Evolutionary conservation across 2,888 invertebrate genomes (phyloP).

Genomic region (Ormyrus thymus): DNA sequence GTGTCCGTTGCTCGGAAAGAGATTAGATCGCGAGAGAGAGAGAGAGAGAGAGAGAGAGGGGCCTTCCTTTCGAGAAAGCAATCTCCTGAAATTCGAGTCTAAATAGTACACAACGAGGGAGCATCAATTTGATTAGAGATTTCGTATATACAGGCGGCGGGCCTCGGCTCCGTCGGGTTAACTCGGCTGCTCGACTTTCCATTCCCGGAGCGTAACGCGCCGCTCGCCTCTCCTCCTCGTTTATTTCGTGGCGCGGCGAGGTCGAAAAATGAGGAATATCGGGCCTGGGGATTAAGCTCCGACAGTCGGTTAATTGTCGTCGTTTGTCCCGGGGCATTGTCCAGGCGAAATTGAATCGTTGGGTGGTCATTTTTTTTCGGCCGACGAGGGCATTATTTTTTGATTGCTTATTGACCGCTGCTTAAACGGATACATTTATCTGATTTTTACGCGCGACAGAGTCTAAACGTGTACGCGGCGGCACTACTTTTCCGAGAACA

Average conservation of each 20-base stretch:
- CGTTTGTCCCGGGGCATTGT: neutral
- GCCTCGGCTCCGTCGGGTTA: slow-evolving; percentile 45
- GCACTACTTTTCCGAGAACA: too few species aligned
- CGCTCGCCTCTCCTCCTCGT: neutral
- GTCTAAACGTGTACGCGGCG: neutral
- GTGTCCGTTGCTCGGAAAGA: slow-evolving; percentile 40
- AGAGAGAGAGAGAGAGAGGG: neutral
- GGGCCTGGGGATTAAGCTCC: too few species aligned
- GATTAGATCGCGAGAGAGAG: slow-evolving; percentile 44
- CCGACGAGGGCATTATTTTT: neutral
- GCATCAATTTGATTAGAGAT: slow-evolving; percentile 56
- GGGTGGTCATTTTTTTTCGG: neutral
- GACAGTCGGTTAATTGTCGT: too few species aligned
- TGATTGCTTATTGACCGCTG: too few species aligned
- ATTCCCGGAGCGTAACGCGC: too few species aligned
- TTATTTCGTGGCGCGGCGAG: slow-evolving; percentile 2
- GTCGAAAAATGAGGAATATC: too few species aligned
- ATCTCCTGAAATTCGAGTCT: slow-evolving; percentile 55
- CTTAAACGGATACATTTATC: too few species aligned
- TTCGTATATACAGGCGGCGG: slow-evolving; percentile 33
- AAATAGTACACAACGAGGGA: slow-evolving; percentile 49
- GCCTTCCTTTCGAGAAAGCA: slow-evolving; percentile 43
- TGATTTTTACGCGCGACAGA: too few species aligned
- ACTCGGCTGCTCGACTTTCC: slow-evolving; percentile 29
- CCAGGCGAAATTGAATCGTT: slow-evolving; percentile 16